Percentiles rank a stretch among this genome's conserved stretches.
phyloP scores from a whole-genome alignment of 53 echinoderm and acorn worm species.

The Antedon mediterranea region DNA sequence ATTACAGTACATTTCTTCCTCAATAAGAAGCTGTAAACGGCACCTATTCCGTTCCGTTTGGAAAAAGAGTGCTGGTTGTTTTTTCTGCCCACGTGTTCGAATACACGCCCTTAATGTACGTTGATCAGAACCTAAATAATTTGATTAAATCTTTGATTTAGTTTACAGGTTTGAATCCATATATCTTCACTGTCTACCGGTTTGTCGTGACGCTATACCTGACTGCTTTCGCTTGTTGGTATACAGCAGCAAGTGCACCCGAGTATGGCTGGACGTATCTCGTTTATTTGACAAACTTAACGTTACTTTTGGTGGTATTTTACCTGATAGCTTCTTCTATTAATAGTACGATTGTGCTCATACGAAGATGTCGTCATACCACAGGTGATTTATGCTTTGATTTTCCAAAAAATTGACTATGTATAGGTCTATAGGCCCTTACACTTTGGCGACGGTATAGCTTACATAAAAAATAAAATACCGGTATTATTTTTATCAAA shows the following conservation, averaged over 20 bases:
- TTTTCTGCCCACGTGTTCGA: too few species aligned
- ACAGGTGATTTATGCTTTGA: not conserved
- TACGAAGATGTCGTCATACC: not conserved
- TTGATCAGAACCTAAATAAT: too few species aligned
- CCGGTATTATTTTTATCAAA: too few species aligned
- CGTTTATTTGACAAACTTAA: not conserved
- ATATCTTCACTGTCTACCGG: not conserved
- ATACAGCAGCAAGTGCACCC: not conserved
- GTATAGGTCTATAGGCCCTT: too few species aligned
- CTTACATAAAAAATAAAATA: too few species aligned
- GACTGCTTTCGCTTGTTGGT: not conserved
- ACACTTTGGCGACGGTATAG: too few species aligned
- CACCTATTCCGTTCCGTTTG: too few species aligned
- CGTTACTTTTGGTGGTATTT: not conserved
- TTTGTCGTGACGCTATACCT: not conserved
- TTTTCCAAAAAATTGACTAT: too few species aligned
- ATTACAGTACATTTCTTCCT: too few species aligned
- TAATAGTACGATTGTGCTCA: not conserved
- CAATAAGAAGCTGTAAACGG: too few species aligned
- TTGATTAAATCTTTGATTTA: not conserved
- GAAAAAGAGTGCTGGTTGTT: too few species aligned
- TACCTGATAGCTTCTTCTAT: not conserved
- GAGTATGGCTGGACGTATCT: not conserved
- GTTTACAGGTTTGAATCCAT: not conserved
- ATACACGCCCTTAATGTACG: too few species aligned